phyloP scores from a whole-genome alignment of 1,140 invertebrate genomes.

The Pectinophora gossypiella region DNA sequence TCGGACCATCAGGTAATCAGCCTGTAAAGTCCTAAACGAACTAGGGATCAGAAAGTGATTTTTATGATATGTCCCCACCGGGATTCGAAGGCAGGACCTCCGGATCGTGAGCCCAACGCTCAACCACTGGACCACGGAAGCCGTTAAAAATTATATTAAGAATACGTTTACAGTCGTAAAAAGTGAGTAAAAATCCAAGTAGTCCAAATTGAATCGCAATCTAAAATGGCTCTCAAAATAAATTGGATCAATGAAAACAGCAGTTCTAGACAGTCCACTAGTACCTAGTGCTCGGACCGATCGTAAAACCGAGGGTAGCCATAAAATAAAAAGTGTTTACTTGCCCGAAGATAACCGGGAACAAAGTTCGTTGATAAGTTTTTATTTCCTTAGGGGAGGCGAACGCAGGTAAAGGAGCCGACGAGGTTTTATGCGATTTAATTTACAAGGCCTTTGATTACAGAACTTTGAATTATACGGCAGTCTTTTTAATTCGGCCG shows the following conservation, averaged over 20 bases:
- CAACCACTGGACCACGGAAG: too few relatives aligned
- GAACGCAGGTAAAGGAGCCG: constrained; percentile 20
- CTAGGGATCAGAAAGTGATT: too few relatives aligned
- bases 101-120: too few relatives aligned
- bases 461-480: background rate
- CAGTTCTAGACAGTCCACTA: background rate
- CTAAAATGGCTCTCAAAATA: background rate
- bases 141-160: too few relatives aligned
- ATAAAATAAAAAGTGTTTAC: constrained; percentile 71
- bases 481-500: background rate
- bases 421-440: background rate
- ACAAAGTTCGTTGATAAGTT: constrained; percentile 66
- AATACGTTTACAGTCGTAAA: too few relatives aligned
- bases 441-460: background rate
- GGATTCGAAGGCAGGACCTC: too few relatives aligned
- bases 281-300: background rate
- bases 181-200: too few relatives aligned
- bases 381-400: constrained; percentile 52
- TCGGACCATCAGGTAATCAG: too few relatives aligned
- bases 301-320: constrained; percentile 26
- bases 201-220: too few relatives aligned
- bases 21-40: too few relatives aligned
- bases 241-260: background rate
- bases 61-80: too few relatives aligned
- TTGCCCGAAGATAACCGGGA: constrained; percentile 55